These are phyloP conservation scores for Hepsetus odoe DNA, from an alignment of 2,113 vertebrate genomes.

Conservation along the genomic window DNA sequence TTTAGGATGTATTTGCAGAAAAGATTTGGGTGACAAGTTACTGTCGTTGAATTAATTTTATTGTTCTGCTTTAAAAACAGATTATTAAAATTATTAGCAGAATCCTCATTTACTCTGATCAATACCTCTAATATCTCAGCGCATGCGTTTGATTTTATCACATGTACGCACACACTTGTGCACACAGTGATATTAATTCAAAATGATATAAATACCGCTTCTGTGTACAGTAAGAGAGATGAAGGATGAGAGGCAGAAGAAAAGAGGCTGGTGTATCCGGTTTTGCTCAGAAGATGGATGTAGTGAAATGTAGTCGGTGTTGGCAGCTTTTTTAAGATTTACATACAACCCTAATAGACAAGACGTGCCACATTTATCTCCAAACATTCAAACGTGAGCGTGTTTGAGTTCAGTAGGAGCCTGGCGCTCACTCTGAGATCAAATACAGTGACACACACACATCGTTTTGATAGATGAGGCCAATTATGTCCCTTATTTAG, in stretches of 20 bases:
- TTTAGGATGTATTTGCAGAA: no score
- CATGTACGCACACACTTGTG: no score
- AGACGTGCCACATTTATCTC: background rate
- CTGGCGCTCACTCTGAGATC: background rate
- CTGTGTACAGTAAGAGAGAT: background rate
- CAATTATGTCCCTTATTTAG: background rate
- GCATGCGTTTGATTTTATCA: background rate
- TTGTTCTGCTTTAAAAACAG: no score
- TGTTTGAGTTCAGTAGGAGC: background rate
- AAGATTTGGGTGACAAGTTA: no score
- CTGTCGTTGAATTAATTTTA: no score
- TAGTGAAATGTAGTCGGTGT: background rate
- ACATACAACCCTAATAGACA: background rate
- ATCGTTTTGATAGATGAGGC: background rate
- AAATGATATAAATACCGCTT: background rate
- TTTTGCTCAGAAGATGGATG: background rate
- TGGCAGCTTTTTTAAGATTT: background rate
- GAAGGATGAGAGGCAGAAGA: background rate
- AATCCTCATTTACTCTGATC: no score
- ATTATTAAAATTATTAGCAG: no score
- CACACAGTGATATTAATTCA: background rate
- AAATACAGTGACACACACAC: slow-evolving; percentile 3
- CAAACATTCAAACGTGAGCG: background rate
- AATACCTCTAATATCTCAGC: no score
- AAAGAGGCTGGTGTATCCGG: background rate